phyloP scores from a whole-genome alignment of 2,113 vertebrate genomes.

The Plecturocebus donacophilus region DNA sequence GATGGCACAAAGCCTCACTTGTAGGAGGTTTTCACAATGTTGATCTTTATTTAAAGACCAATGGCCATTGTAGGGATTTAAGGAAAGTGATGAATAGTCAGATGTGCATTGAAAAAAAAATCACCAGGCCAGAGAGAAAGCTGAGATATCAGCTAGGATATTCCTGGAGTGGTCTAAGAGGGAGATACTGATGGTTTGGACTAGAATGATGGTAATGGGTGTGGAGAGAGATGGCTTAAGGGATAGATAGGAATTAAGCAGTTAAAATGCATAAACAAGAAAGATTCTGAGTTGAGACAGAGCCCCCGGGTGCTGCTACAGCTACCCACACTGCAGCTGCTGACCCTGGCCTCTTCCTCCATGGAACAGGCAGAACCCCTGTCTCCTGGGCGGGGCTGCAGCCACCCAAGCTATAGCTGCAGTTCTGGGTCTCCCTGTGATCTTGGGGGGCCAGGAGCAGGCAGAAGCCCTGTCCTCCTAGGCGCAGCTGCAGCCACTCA shows the following conservation, averaged over 20 bases:
- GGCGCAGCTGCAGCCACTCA: too few species aligned
- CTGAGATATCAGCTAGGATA: background rate
- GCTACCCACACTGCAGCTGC: too few species aligned
- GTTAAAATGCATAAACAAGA: background rate
- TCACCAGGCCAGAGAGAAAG: background rate
- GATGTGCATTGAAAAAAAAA: background rate
- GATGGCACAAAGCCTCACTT: background rate
- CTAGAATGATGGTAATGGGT: background rate
- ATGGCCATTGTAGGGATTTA: background rate
- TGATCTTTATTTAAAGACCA: background rate
- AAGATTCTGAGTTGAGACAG: background rate
- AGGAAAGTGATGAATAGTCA: background rate
- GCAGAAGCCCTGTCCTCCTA: too few species aligned
- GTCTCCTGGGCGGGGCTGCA: too few species aligned
- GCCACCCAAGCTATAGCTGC: too few species aligned
- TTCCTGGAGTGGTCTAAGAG: background rate
- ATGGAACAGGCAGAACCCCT: too few species aligned
- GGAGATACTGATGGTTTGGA: background rate
- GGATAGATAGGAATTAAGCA: background rate
- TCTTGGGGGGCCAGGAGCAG: too few species aligned
- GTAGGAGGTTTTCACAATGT: background rate
- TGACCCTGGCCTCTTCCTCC: too few species aligned
- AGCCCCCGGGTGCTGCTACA: too few species aligned
- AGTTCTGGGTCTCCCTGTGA: too few species aligned
- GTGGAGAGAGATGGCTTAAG: background rate